A percentile compares a stretch with the other conserved stretches of the same genome.
phyloP scores from a whole-genome alignment of 2,113 vertebrate genomes.

The Hyperoodon ampullatus region DNA sequence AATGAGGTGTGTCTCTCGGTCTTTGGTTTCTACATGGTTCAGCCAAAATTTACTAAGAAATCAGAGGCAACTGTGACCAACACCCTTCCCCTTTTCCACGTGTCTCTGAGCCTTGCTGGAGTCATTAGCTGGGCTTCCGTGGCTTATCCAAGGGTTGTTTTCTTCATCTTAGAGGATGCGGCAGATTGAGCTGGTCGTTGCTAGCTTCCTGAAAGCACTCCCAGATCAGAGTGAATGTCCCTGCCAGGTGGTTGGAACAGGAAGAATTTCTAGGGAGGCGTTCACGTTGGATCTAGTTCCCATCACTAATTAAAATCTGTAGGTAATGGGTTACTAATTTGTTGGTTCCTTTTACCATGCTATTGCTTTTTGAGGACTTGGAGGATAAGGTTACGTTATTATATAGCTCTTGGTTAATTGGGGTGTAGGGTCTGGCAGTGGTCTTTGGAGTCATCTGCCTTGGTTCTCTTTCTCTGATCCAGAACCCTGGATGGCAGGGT shows the following conservation, averaged over 20 bases:
- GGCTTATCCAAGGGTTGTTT: background rate
- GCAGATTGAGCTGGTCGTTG: conserved; percentile 60
- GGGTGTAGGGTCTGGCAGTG: background rate
- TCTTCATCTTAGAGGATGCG: background rate
- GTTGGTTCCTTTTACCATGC: conserved; percentile 57
- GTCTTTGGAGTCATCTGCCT: background rate
- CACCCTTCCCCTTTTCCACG: background rate
- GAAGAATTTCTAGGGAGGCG: conserved; percentile 57
- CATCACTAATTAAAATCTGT: conserved; percentile 67
- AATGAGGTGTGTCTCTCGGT: background rate
- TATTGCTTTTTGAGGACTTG: background rate
- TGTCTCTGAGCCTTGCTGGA: background rate
- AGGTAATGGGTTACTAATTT: conserved; percentile 71
- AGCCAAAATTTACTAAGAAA: background rate
- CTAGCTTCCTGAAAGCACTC: conserved; percentile 65
- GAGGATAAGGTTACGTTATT: background rate
- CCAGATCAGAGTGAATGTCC: conserved; percentile 30
- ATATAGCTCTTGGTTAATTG: background rate
- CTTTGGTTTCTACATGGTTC: background rate
- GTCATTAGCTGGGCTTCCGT: background rate
- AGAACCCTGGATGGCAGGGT: background rate
- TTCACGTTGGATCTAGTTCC: conserved; percentile 64
- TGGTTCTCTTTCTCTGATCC: background rate
- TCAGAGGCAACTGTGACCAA: background rate
- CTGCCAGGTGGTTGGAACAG: conserved; percentile 65